Percentiles rank a stretch among this genome's conserved stretches.
These are phyloP conservation scores for Tanypteryx hageni DNA, from an alignment of 2,888 invertebrate genomes.

Conservation along the genomic window DNA sequence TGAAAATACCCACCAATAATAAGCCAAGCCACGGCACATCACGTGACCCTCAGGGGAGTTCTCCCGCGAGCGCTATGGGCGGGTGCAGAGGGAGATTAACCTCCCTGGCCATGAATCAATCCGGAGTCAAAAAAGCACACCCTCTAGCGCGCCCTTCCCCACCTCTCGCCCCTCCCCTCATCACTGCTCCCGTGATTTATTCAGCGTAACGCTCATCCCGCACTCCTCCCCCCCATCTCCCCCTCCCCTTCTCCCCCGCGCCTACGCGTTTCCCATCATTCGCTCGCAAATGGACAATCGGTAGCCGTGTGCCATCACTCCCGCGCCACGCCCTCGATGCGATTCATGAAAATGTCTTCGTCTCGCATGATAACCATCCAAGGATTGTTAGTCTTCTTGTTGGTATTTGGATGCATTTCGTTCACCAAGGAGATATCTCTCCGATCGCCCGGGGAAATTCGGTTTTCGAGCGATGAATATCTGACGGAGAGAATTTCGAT, in stretches of 20 bases:
- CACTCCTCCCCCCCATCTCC: background rate
- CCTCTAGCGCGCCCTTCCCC: too few species aligned
- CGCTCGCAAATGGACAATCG: conserved; percentile 3
- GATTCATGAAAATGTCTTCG: background rate
- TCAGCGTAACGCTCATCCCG: background rate
- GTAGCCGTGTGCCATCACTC: conserved; percentile 36
- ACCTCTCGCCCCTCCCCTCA: background rate
- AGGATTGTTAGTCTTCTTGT: background rate
- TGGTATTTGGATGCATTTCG: background rate
- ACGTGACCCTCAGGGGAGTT: background rate
- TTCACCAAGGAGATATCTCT: too few species aligned
- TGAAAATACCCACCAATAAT: background rate
- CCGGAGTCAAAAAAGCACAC: conserved; percentile 24
- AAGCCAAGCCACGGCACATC: background rate
- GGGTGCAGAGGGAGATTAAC: conserved; percentile 40
- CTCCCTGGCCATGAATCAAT: conserved; percentile 57
- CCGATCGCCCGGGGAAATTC: background rate
- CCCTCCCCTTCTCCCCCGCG: background rate
- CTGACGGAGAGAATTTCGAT: background rate
- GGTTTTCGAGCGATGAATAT: background rate
- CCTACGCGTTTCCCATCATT: background rate
- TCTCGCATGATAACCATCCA: background rate
- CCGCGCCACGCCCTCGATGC: background rate
- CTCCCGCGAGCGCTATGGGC: background rate
- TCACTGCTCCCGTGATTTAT: background rate